Conservation (phyloP, 2,888 invertebrate genomes). For the Ennomos fuscantarius region DNA sequence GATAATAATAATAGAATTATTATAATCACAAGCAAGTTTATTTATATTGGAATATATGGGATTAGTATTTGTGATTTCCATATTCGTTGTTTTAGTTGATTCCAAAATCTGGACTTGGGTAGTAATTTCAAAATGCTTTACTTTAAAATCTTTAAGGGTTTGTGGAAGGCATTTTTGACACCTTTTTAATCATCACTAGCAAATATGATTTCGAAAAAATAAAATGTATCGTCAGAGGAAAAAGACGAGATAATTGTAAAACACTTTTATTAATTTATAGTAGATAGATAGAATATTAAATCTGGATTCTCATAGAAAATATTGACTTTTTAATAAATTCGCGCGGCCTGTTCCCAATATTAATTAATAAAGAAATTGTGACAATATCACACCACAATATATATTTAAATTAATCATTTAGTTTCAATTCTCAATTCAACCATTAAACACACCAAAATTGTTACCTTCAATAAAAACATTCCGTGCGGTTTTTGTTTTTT, state of each 20-base stretch:
- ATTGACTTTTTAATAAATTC: conserved; percentile 60
- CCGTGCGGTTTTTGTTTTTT: too few species aligned
- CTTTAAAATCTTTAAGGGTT: conserved; percentile 1
- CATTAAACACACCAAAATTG: too few species aligned
- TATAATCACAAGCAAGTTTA: too few species aligned
- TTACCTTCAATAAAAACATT: too few species aligned
- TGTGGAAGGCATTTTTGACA: conserved; percentile 22
- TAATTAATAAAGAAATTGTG: conserved; percentile 23
- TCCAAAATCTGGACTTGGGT: background rate
- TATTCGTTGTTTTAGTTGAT: conserved; percentile 28
- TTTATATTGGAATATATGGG: too few species aligned
- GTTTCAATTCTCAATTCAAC: too few species aligned
- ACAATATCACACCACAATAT: too few species aligned
- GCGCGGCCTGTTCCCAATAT: conserved; percentile 57
- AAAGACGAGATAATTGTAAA: background rate
- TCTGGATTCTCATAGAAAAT: conserved; percentile 36
- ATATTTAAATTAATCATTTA: too few species aligned
- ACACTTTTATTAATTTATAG: background rate
- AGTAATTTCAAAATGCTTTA: too few species aligned
- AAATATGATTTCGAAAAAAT: background rate
- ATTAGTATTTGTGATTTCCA: too few species aligned
- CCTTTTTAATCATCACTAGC: background rate
- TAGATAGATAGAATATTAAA: background rate
- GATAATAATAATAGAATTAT: too few species aligned
- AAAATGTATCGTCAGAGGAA: background rate